These are phyloP conservation scores for Pavo muticus DNA, from an alignment of 2,113 vertebrate genomes.

Conservation along the genomic window DNA sequence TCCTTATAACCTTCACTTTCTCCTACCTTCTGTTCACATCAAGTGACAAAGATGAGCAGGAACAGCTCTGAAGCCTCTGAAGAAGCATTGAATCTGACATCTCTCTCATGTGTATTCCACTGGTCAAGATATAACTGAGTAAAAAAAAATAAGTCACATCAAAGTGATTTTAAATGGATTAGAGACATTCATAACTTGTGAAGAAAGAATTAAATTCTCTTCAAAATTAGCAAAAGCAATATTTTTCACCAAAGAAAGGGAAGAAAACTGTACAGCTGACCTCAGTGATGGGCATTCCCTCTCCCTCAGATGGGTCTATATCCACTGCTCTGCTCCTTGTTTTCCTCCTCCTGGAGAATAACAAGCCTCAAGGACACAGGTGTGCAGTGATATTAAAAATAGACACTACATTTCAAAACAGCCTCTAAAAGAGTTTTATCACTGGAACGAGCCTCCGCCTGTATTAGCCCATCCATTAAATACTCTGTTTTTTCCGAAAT, in stretches of 20 bases:
- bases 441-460: neutral
- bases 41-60: neutral
- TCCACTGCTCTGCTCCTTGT: neutral
- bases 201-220: neutral
- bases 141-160: neutral
- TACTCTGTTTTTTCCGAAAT: neutral
- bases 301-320: neutral
- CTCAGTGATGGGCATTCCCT: neutral
- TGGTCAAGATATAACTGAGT: neutral
- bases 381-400: constrained; percentile 2
- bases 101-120: neutral
- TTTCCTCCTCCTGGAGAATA: neutral
- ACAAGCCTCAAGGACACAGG: constrained; percentile 6
- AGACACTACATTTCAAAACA: neutral
- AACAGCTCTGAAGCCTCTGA: neutral
- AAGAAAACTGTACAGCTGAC: neutral
- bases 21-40: neutral
- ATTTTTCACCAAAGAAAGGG: neutral
- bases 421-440: neutral
- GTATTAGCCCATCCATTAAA: neutral
- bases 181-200: neutral
- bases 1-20: neutral
- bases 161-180: neutral
- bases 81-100: neutral
- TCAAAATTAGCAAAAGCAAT: neutral